phyloP scores from a whole-genome alignment of 2,113 vertebrate genomes.

The Microtus montanus region DNA sequence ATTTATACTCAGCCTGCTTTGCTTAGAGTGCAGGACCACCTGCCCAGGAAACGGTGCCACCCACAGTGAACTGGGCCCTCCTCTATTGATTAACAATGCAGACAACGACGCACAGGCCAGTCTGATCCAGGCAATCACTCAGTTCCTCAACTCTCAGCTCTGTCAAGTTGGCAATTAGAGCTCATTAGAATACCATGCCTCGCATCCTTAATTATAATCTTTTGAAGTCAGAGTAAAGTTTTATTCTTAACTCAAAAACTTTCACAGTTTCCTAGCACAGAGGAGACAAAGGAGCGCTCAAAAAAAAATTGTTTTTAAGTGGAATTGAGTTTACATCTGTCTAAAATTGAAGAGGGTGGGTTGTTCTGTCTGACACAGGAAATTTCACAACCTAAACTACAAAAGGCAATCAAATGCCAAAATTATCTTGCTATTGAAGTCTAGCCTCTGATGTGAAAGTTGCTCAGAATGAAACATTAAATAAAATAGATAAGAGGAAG shows the following conservation, averaged over 20 bases:
- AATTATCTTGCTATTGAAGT: conserved; percentile 4
- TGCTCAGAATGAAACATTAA: neutral
- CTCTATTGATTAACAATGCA: neutral
- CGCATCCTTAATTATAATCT: neutral
- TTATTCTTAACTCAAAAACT: conserved; percentile 3
- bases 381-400: conserved; percentile 58
- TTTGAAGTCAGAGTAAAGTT: conserved; percentile 47
- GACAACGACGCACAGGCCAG: neutral
- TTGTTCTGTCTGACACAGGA: neutral
- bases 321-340: conserved; percentile 43
- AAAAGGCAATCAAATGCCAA: conserved; percentile 22
- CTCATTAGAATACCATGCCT: neutral
- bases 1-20: neutral
- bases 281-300: conserved; percentile 31
- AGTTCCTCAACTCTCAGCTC: neutral
- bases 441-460: neutral
- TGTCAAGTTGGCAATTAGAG: neutral
- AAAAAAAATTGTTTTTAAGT: conserved; percentile 42
- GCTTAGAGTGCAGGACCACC: neutral
- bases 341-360: conserved; percentile 19
- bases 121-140: neutral
- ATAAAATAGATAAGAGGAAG: neutral
- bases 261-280: neutral
- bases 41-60: neutral
- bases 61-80: neutral